A percentile compares a stretch with the other conserved stretches of the same genome.
Conservation (phyloP, 2,888 invertebrate species). For the Liposcelis brunnea region DNA sequence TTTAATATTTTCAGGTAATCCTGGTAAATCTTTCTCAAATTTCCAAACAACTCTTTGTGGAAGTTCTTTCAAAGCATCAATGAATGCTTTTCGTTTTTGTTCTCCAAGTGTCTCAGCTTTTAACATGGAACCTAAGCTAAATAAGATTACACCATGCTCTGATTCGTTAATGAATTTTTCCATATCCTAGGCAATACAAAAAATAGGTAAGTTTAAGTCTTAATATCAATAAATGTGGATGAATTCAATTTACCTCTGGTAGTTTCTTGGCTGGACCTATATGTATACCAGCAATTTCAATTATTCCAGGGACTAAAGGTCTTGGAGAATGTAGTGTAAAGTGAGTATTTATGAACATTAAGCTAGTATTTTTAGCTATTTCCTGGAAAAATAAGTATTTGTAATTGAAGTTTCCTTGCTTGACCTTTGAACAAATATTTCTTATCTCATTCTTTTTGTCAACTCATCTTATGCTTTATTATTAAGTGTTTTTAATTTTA, state of each 20-base stretch:
- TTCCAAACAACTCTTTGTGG: conserved; percentile 61
- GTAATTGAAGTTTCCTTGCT: no score
- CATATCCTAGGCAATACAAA: conserved; percentile 26
- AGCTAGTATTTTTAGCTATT: conserved; percentile 25
- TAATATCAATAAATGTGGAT: no score
- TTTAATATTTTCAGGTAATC: conserved; percentile 43
- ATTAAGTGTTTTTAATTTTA: no score
- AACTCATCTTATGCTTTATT: no score
- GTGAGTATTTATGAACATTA: conserved; percentile 32
- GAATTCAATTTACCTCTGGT: conserved; percentile 6
- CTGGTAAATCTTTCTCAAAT: conserved; percentile 45
- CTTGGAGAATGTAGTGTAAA: conserved; percentile 27
- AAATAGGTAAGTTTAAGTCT: no score
- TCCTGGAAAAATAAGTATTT: conserved; percentile 11
- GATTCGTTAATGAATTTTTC: conserved; percentile 46
- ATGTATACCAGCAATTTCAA: conserved; percentile 37
- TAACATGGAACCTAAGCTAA: conserved; percentile 62
- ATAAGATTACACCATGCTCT: conserved; percentile 47
- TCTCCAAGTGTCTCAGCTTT: conserved; percentile 42
- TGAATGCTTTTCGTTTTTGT: conserved; percentile 37
- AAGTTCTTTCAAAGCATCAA: conserved; percentile 40
- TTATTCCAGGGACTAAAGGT: conserved; percentile 27
- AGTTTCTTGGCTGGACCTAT: conserved; percentile 21
- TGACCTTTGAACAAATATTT: no score
- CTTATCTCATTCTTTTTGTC: no score